Base-by-base conservation (phyloP, 2,113 vertebrate genomes). In the Hippopotamus amphibius region DNA sequence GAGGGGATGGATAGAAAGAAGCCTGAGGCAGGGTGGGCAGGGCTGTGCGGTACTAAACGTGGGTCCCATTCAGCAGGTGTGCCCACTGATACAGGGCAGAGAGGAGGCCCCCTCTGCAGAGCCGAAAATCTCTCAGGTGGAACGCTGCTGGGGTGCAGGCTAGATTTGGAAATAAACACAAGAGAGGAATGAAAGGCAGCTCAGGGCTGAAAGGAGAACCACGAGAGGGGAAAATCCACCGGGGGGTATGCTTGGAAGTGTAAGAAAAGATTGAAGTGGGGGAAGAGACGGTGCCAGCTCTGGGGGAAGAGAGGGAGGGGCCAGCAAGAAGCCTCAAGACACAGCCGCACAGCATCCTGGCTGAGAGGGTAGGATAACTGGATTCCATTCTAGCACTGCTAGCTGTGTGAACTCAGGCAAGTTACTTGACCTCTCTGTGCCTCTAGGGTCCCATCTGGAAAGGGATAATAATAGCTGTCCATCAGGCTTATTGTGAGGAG, bases 291-390 rank as follows among this genome's bases (percentile, higher is more conserved):
- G 41, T 3, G 17, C 10, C 46, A 0, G 4, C 22, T n/a, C 0
- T 41, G 12, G 13, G 17, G 48, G n/a, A n/a, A 61, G 69, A 30
- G 50, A 0, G 1, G 5, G 33, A 13, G 37, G n/a, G n/a, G 11
- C 46, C 17, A 3, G 55, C 1, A 6, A 13, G 85, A 69, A 15
- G 8, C 9, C 0, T 24, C 3, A 19, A 69, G 9, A 33, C 63
- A 13, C 12, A 10, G 53, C 6, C 1, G 5, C 3, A 3, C 0
- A 4, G 37, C 1, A 0, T 1, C 43, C 7, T 19, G 55, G 43
- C 26, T 37, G 30, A 28, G n/a, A 8, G 37, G 28, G 22, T 2
- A 30, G 33, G 33, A 9, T 10, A 22, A 0, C 19, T 9, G 15
- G 37, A 41, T 43, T 48, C 33, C 3, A 2, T 43, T 85, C 57